Evolutionary conservation across 2,888 invertebrate genomes (phyloP), one percentile per base, ranked within the genome.

Genomic region (Rotaria socialis): DNA sequence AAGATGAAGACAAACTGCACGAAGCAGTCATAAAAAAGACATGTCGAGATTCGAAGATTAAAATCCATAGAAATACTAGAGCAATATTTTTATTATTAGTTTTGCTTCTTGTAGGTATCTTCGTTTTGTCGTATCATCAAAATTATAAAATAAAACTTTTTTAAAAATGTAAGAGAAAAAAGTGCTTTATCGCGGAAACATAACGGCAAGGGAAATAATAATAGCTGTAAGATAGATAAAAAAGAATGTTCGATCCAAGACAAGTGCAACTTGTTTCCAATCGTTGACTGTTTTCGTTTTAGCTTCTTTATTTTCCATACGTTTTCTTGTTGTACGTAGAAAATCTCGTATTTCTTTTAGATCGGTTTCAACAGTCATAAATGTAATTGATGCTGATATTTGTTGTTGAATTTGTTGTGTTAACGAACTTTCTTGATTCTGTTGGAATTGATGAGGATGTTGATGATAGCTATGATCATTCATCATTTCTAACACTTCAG

Each of bases 231-330:
- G 58, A 56, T 87, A 87, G 16, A 85, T 50, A 84, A 85, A 85
- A 84, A 87, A 87, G 19, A 87, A 84, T 47, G 87, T 85, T 84
- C 87, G 56, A 60, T 87, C 87, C 22, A 87, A 67, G 50, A 85
- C 84, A 27, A 87, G 60, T n/a, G 87, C 87, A 22, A 87, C 85
- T 84, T 85, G 85, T 52, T 85, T 87, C 87, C 87, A 87, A 35
- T 87, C 87, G 41, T 85, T 87, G n/a, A 84, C 52, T 56, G 74
- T 80, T 52, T 85, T 85, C 5, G 85, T 41, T 85, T 87, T 87
- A 22, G 84, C 87, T 52, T 87, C 87, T 16, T 85, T 85, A 84
- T 85, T 80, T 84, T 87, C 87, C 47, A 87, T 52, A 43, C 85
- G 85, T 52, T 87, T 87, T n/a, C 87, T 56, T 24, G 87, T 87